Evolutionary conservation across 2,113 vertebrate genomes (phyloP).

Genomic region (Urocolius indicus): DNA sequence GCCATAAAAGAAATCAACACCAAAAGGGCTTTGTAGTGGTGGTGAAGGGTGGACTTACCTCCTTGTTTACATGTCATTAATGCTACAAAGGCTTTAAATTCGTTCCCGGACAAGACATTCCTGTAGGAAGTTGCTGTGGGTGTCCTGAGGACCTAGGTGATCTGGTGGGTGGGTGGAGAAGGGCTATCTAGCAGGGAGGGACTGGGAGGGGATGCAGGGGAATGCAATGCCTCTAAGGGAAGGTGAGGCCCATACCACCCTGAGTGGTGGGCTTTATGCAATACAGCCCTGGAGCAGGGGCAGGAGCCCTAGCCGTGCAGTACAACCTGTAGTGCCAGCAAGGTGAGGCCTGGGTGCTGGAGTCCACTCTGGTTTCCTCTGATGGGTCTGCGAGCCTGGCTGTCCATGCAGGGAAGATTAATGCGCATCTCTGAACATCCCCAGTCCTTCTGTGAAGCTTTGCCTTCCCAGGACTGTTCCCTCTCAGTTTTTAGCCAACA

Average conservation of each 20-base stretch:
- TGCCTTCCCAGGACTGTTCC: not conserved
- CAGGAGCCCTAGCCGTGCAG: not conserved
- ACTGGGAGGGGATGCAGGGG: not conserved
- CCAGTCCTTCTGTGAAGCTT: not conserved
- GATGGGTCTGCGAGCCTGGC: not conserved
- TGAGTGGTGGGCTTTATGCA: conserved; percentile 23
- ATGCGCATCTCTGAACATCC: not conserved
- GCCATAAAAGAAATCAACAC: not conserved
- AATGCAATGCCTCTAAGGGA: conserved; percentile 23
- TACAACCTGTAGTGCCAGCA: not conserved
- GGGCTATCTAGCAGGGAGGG: not conserved
- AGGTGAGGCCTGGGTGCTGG: not conserved
- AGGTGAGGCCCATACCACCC: not conserved
- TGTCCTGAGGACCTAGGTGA: not conserved
- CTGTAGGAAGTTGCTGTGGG: not conserved
- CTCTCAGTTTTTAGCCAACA: not conserved
- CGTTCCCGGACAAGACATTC: not conserved
- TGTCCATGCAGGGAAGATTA: not conserved
- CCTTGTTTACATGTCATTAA: not conserved
- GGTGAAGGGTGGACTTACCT: not conserved
- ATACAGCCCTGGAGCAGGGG: not conserved
- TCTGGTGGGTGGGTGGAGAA: not conserved
- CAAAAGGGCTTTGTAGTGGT: not conserved
- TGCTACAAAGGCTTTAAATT: conserved; percentile 9
- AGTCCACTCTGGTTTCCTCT: not conserved